These are phyloP conservation scores for Corydoras maculifer DNA, from an alignment of 2,113 vertebrate species.

Conservation along the genomic window DNA sequence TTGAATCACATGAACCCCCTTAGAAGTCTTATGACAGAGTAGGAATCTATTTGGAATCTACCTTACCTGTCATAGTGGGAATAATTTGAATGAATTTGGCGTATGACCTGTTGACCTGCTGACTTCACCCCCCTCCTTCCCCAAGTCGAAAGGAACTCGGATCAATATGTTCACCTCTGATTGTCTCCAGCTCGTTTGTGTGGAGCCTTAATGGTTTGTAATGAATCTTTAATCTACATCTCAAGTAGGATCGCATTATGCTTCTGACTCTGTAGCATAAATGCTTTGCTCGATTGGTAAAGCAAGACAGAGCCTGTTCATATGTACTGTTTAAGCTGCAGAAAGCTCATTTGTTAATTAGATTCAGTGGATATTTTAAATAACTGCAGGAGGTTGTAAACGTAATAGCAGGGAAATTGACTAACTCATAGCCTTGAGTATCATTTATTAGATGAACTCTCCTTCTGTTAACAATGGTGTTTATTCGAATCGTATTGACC, in stretches of 20 bases:
- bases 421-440: too few species aligned
- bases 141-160: not conserved
- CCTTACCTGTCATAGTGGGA: conserved; percentile 32
- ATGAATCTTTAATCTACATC: conserved; percentile 26
- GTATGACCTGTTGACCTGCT: conserved; percentile 29
- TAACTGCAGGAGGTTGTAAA: too few species aligned
- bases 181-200: conserved; percentile 9
- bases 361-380: too few species aligned
- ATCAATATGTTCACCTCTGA: conserved; percentile 28
- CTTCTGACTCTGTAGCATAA: not conserved
- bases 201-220: conserved; percentile 22
- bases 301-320: too few species aligned
- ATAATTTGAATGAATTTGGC: conserved; percentile 49
- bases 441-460: too few species aligned
- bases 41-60: conserved; percentile 29
- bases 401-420: too few species aligned
- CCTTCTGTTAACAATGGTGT: too few species aligned
- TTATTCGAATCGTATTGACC: too few species aligned
- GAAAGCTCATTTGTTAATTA: too few species aligned
- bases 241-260: not conserved
- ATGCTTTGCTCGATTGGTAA: too few species aligned
- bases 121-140: not conserved
- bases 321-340: too few species aligned
- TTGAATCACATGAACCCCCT: conserved; percentile 44
- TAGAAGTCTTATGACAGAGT: conserved; percentile 50